Base-by-base conservation (phyloP, 2,797 vertebrate genomes). In the Sitta carolinensis region DNA sequence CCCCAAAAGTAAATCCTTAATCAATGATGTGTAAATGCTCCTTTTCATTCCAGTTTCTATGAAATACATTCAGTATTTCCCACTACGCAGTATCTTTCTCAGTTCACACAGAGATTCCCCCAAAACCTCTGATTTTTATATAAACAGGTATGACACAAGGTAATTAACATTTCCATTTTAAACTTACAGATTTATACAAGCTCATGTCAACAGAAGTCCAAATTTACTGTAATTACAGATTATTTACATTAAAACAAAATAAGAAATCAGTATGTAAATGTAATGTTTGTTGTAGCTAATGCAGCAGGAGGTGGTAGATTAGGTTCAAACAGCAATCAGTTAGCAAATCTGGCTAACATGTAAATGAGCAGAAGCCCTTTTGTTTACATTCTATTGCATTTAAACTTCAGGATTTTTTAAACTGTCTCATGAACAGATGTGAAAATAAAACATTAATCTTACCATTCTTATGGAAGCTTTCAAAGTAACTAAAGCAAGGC, bases 181-280 rank as follows among this genome's bases (percentile, higher is more conserved):
- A 99, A 99, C 98, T 99, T 98, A 97, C 98, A 98, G 98, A 99
- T 98, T 99, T 99, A 98, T 98, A 99, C 98, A 98, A 98, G 99
- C 98, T 98, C 99, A 98, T 99, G 99, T 99, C 99, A 99, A 99
- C 99, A 99, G 98, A 98, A 98, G 98, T 98, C 98, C 99, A 99
- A 99, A 99, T 99, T 99, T 99, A 99, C 99, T 99, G 98, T 99
- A 99, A 99, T 99, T 99, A 99, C 99, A 98, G 99, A 99, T 99
- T 99, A 99, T 99, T 99, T 99, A 99, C 99, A 99, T 99, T 99
- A 99, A 99, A 99, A 99, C 99, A 99, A 99, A 99, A 99, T 99
- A 98, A 98, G 99, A 99, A 99, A 99, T 99, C 99, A 98, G 99
- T 99, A 99, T 99, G 99, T 99, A 99, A 99, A 99, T 99, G 99